Percentiles rank a stretch among this genome's conserved stretches.
phyloP scores from a whole-genome alignment of 2,113 vertebrate genomes.

The zebrafish (Danio rerio) region DNA sequence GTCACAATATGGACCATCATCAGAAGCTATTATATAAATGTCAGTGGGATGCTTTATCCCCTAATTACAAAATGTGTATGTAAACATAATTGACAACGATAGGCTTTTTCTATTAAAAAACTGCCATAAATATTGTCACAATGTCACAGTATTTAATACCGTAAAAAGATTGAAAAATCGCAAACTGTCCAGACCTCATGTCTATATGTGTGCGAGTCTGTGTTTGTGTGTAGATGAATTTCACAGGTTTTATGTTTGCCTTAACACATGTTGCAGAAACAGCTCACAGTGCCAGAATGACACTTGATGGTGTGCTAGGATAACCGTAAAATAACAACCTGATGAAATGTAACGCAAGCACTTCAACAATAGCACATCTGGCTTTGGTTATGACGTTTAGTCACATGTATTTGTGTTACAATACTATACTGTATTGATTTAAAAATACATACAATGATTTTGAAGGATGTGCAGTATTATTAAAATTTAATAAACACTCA shows the following conservation, averaged over 20 bases:
- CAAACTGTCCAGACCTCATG: neutral
- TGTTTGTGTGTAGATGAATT: conserved; percentile 3
- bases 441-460: no score
- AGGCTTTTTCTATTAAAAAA: no score
- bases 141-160: neutral
- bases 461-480: no score
- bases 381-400: neutral
- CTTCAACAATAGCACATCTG: neutral
- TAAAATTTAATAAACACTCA: no score
- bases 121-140: neutral
- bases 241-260: conserved; percentile 20
- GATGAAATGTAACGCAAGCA: neutral
- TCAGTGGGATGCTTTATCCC: no score
- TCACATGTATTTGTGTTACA: neutral
- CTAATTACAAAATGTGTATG: no score
- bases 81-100: no score
- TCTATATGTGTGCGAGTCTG: neutral
- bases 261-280: neutral
- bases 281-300: neutral
- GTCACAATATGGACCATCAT: no score
- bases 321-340: neutral
- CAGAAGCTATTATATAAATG: no score
- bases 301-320: neutral
- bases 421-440: neutral
- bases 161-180: no score